phyloP scores from a whole-genome alignment of 2,797 vertebrate species.

The Notamacropus eugenii region DNA sequence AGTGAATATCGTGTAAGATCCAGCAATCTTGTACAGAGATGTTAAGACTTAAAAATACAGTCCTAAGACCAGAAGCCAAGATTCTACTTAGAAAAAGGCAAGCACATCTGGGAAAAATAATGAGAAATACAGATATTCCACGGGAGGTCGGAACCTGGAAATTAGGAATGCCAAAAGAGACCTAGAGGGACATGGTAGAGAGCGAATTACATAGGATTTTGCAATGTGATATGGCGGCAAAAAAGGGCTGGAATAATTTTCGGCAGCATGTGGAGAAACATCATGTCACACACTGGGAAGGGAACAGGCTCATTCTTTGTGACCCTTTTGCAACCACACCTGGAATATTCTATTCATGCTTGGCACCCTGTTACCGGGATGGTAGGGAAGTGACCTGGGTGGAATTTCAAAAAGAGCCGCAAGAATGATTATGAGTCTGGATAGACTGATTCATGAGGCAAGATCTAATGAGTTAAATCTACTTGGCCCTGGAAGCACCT shows the following conservation, averaged over 20 bases:
- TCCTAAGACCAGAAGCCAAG: conserved; percentile 63
- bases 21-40: conserved; percentile 14
- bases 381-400: not conserved
- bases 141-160: conserved; percentile 70
- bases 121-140: conserved; percentile 77
- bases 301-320: not conserved
- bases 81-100: conserved; percentile 71
- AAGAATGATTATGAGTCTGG: conserved; percentile 21
- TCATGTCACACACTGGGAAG: conserved; percentile 10
- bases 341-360: conserved; percentile 27
- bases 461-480: conserved; percentile 58
- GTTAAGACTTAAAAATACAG: conserved; percentile 65
- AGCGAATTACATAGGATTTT: conserved; percentile 55
- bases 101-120: conserved; percentile 67
- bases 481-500: conserved; percentile 47
- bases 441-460: not conserved
- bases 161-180: conserved; percentile 61
- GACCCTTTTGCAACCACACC: conserved; percentile 27
- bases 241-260: conserved; percentile 65
- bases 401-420: conserved; percentile 37
- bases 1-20: conserved; percentile 37
- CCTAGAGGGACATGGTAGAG: conserved; percentile 55
- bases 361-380: not conserved
- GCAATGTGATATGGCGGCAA: conserved; percentile 53
- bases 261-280: conserved; percentile 51